Conservation (phyloP, 2,113 vertebrate species). For the Boleophthalmus pectinirostris region DNA sequence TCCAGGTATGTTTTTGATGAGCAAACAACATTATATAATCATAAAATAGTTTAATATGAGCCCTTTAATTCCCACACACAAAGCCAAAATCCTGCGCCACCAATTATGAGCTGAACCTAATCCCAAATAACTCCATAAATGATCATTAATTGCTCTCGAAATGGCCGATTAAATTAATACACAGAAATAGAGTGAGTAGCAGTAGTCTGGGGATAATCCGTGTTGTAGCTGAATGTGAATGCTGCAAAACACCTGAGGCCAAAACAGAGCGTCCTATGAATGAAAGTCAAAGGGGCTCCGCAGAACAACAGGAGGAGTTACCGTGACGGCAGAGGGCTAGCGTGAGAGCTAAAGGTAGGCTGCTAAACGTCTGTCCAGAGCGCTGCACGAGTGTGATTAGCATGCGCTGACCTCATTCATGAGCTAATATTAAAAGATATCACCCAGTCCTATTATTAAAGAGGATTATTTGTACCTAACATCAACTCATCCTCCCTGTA, state of each 20-base stretch:
- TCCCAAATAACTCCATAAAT: background rate
- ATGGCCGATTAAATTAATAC: too few relatives aligned
- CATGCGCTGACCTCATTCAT: constrained; percentile 70
- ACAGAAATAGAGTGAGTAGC: background rate
- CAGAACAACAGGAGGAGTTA: constrained; percentile 31
- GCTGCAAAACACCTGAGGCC: constrained; percentile 8
- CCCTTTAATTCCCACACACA: background rate
- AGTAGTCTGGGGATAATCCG: background rate
- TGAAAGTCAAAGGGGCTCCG: constrained; percentile 20
- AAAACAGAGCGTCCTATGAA: constrained; percentile 15
- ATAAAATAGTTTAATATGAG: too few relatives aligned
- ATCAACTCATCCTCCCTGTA: constrained; percentile 16
- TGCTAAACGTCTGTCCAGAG: constrained; percentile 59
- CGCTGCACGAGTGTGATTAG: constrained; percentile 62
- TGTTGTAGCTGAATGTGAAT: background rate
- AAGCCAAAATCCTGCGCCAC: too few relatives aligned
- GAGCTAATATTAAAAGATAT: constrained; percentile 63
- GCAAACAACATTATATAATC: too few relatives aligned
- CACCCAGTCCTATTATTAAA: constrained; percentile 31
- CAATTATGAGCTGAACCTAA: background rate
- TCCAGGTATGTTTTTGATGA: too few relatives aligned
- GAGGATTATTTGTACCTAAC: constrained; percentile 34
- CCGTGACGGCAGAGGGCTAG: constrained; percentile 61
- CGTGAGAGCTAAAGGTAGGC: constrained; percentile 62
- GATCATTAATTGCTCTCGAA: too few relatives aligned